phyloP scores from a whole-genome alignment of 1,140 invertebrate genomes.

The Anastrepha ludens region DNA sequence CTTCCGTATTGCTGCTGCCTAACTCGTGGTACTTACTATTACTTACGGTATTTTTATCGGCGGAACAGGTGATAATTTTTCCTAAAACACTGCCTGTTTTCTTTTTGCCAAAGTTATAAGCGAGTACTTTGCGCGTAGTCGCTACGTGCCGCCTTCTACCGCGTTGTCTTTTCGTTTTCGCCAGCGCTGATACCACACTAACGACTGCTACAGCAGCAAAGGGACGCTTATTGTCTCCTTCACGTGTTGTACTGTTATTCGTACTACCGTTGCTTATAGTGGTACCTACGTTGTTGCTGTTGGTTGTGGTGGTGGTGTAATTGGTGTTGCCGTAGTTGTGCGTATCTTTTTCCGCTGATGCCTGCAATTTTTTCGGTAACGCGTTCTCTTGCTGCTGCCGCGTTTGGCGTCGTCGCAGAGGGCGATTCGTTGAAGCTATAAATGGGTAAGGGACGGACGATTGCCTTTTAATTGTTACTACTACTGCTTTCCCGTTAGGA shows the following conservation, averaged over 20 bases:
- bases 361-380: conserved; percentile 31
- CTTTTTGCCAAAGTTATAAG: conserved; percentile 13
- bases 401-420: conserved; percentile 33
- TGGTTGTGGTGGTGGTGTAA: not conserved
- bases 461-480: not conserved
- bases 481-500: not conserved
- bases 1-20: not conserved
- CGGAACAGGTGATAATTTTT: conserved; percentile 3
- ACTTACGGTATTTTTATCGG: not conserved
- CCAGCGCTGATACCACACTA: conserved; percentile 42
- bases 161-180: conserved; percentile 49
- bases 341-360: conserved; percentile 38
- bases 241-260: conserved; percentile 32
- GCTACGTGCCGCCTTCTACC: conserved; percentile 33
- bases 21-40: not conserved
- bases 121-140: not conserved
- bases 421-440: conserved; percentile 1
- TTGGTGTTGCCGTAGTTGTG: conserved; percentile 26
- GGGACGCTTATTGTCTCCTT: conserved; percentile 14
- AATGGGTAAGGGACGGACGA: not conserved
- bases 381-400: not conserved
- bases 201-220: not conserved
- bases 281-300: not conserved
- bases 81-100: conserved; percentile 25
- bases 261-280: conserved; percentile 8